phyloP scores from a whole-genome alignment of 2,113 vertebrate genomes.

The Heterochromis multidens region DNA sequence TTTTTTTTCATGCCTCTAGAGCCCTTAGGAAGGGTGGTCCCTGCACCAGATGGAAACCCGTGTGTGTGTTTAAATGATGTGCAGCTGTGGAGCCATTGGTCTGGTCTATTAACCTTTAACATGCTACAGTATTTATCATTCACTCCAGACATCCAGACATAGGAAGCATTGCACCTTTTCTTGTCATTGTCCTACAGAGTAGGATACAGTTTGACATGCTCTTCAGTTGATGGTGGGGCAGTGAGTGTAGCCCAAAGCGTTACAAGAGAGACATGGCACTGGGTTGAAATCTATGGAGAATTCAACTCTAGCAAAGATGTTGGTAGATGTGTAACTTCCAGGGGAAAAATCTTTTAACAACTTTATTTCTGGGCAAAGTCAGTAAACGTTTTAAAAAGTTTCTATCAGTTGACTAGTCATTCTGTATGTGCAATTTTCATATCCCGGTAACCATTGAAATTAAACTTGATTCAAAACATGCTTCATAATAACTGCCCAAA shows the following conservation, averaged over 20 bases:
- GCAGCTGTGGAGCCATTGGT: not conserved
- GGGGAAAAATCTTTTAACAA: not conserved
- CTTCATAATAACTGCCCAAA: no score
- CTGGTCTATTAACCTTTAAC: slow-evolving; percentile 28
- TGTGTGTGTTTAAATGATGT: slow-evolving; percentile 18
- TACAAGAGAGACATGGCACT: not conserved
- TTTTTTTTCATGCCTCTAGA: not conserved
- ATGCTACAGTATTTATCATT: slow-evolving; percentile 18
- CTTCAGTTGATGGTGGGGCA: not conserved
- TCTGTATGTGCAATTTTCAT: not conserved
- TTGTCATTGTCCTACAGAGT: not conserved
- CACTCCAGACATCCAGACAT: not conserved
- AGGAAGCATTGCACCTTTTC: not conserved
- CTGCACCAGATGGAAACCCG: not conserved
- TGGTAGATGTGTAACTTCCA: not conserved
- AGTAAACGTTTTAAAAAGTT: not conserved
- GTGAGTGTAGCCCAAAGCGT: not conserved
- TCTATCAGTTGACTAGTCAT: not conserved
- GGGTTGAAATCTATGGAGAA: not conserved
- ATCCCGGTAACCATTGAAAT: not conserved
- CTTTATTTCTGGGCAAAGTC: not conserved
- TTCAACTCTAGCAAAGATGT: not conserved
- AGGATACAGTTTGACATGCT: not conserved
- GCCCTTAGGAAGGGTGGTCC: not conserved
- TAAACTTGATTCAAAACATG: no score